These are phyloP conservation scores for Cercocebus atys DNA, from an alignment of 2,113 vertebrate genomes.

Conservation along the genomic window DNA sequence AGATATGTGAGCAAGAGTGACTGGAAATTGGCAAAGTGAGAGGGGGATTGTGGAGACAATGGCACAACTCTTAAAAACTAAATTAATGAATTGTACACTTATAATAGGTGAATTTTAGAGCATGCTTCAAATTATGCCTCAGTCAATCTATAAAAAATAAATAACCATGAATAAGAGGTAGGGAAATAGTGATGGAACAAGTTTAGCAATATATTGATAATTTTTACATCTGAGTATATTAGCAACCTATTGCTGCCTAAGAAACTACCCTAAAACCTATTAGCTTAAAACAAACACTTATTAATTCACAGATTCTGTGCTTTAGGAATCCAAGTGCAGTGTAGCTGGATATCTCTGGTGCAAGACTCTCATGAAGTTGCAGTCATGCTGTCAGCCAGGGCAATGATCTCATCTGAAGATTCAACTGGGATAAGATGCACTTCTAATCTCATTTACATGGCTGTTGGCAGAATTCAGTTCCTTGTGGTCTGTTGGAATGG, in stretches of 20 bases:
- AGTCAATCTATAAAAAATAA: not conserved
- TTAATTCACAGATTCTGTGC: not conserved
- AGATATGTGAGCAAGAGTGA: not conserved
- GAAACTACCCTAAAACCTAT: not conserved
- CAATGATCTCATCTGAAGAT: not conserved
- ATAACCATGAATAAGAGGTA: not conserved
- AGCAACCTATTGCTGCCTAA: not conserved
- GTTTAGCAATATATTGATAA: not conserved
- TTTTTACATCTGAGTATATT: not conserved
- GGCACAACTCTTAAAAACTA: not conserved
- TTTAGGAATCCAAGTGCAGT: not conserved
- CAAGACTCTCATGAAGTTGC: not conserved
- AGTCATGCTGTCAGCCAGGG: not conserved
- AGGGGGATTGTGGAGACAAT: not conserved
- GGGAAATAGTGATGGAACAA: not conserved
- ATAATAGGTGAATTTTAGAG: not conserved
- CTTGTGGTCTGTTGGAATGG: not conserved
- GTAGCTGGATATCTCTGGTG: not conserved
- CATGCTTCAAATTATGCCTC: not conserved
- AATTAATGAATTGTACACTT: not conserved
- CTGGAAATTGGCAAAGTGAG: not conserved
- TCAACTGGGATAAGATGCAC: not conserved
- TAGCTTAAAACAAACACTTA: not conserved
- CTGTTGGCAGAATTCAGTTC: not conserved
- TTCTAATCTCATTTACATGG: not conserved